A percentile compares a stretch with the other conserved stretches of the same genome.
Evolutionary conservation across 1,140 invertebrate genomes (phyloP).

Genomic region (Anadara kagoshimensis): DNA sequence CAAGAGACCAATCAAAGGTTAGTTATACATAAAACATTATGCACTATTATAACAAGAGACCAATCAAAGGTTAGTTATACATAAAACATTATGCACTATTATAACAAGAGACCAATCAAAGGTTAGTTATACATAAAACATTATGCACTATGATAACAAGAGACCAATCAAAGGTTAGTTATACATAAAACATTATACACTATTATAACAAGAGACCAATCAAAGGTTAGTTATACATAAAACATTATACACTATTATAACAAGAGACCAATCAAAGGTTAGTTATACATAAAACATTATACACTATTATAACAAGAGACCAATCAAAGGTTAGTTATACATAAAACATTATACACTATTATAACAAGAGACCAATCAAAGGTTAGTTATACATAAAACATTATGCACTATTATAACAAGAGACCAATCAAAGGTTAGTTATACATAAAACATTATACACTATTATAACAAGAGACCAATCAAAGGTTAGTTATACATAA

Average conservation of each 20-base stretch:
- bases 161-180: not conserved
- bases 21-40: not conserved
- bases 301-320: no score
- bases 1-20: not conserved
- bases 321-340: not conserved
- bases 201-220: not conserved
- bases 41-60: not conserved
- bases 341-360: not conserved
- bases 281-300: not conserved
- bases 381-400: not conserved
- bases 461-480: not conserved
- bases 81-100: no score
- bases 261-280: constrained; percentile 66
- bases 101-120: constrained; percentile 63
- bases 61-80: not conserved
- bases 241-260: no score
- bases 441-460: not conserved
- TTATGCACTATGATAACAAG: no score
- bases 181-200: not conserved
- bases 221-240: not conserved
- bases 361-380: not conserved
- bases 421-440: constrained; percentile 66
- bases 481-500: not conserved
- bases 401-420: no score
- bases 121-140: constrained; percentile 41